phyloP scores from a whole-genome alignment of 2,113 vertebrate species.

The Anguilla rostrata region DNA sequence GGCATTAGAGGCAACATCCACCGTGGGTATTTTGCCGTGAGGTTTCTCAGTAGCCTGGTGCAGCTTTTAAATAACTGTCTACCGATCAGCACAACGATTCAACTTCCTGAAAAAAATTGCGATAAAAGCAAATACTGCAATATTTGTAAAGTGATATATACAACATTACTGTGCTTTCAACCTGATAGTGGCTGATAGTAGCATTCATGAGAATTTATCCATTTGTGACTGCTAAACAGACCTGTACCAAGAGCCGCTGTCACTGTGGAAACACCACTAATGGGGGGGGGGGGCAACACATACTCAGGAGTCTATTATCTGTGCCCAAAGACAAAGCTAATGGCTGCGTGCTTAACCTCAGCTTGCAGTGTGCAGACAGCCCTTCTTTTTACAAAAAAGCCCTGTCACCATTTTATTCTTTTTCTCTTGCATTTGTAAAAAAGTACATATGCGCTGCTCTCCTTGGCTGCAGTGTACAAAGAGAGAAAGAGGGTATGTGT shows the following conservation, averaged over 20 bases:
- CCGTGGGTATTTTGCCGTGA: background rate
- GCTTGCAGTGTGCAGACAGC: background rate
- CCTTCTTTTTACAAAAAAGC: background rate
- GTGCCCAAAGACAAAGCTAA: background rate
- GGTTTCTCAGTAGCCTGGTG: background rate
- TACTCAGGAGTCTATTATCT: background rate
- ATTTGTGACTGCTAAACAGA: background rate
- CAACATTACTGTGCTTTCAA: background rate
- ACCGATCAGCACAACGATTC: background rate
- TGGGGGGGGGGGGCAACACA: background rate
- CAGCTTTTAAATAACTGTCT: background rate
- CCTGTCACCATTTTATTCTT: background rate
- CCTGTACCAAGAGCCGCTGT: background rate
- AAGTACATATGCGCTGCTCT: background rate
- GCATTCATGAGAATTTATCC: background rate
- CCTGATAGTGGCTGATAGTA: background rate
- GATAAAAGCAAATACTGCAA: background rate
- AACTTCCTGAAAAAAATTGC: background rate
- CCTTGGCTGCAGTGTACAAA: background rate
- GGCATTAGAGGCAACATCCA: background rate
- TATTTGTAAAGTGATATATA: background rate
- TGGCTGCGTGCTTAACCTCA: background rate
- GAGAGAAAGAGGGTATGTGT: background rate
- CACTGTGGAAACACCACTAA: too few relatives aligned
- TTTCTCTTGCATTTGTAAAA: background rate